These are phyloP conservation scores for Pseudomyrmex sp. DNA, from an alignment of 1,140 invertebrate species.

Conservation along the genomic window DNA sequence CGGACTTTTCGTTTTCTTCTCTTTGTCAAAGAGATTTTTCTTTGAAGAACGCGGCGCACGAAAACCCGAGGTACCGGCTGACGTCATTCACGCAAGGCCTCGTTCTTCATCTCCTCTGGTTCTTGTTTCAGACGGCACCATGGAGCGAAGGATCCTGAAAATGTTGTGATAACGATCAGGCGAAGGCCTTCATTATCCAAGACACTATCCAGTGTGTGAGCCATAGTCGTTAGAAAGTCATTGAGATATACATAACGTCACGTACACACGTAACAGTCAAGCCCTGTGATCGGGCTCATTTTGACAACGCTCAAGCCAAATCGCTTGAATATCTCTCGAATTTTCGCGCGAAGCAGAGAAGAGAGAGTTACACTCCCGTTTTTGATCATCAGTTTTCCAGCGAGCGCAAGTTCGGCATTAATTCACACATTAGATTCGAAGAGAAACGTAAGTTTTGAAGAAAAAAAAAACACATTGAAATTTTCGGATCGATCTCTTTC, in stretches of 20 bases:
- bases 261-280: background rate
- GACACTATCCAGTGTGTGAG: constrained; percentile 83
- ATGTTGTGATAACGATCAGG: constrained; percentile 81
- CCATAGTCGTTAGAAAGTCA: constrained; percentile 74
- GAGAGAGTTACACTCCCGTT: background rate
- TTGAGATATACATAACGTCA: background rate
- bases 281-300: background rate
- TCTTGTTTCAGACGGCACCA: constrained; percentile 68
- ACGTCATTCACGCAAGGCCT: constrained; percentile 53
- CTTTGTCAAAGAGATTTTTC: constrained; percentile 7
- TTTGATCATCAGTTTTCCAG: background rate
- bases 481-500: background rate
- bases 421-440: background rate
- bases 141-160: constrained; percentile 82
- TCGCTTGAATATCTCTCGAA: constrained; percentile 7
- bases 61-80: constrained; percentile 58
- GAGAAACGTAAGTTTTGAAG: background rate
- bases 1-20: background rate
- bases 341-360: constrained; percentile 1
- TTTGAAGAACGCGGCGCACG: constrained; percentile 5
- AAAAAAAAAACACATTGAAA: background rate
- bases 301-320: background rate
- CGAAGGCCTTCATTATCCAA: constrained; percentile 76
- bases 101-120: constrained; percentile 29
- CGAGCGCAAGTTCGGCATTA: background rate